These are phyloP conservation scores for Rhinichthys klamathensis DNA, from an alignment of 2,113 vertebrate genomes.

Conservation along the genomic window DNA sequence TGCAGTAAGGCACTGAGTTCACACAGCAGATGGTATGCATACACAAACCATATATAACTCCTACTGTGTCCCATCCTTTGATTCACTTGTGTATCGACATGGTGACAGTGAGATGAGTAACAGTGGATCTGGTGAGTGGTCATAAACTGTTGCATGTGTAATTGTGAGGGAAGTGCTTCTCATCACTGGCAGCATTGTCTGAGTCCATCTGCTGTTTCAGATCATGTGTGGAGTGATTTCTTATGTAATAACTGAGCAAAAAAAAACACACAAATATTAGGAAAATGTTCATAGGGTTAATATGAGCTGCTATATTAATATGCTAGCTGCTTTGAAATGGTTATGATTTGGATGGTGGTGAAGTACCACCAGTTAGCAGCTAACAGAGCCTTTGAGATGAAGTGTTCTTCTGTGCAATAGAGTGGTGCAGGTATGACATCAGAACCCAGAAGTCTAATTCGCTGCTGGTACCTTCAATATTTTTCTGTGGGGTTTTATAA, in stretches of 20 bases:
- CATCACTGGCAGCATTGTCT: conserved; percentile 7
- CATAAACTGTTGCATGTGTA: conserved; percentile 13
- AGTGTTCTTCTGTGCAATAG: neutral
- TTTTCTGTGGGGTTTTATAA: too few species aligned
- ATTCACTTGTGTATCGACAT: conserved; percentile 23
- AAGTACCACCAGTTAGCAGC: neutral
- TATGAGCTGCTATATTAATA: too few species aligned
- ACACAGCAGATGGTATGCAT: conserved; percentile 33
- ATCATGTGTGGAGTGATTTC: conserved; percentile 6
- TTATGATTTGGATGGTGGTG: neutral
- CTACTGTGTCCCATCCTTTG: conserved; percentile 16
- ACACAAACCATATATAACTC: neutral
- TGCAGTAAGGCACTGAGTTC: neutral
- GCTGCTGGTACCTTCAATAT: too few species aligned
- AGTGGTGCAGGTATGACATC: too few species aligned
- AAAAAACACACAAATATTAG: neutral
- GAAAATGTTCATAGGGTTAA: neutral
- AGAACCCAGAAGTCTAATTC: too few species aligned
- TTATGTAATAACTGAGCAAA: conserved; percentile 31
- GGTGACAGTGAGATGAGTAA: conserved; percentile 38
- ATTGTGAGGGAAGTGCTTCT: neutral
- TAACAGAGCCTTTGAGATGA: neutral
- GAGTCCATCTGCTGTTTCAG: conserved; percentile 29
- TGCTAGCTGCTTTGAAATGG: neutral
- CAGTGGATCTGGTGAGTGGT: conserved; percentile 37